A percentile compares a stretch with the other conserved stretches of the same genome.
phyloP scores from a whole-genome alignment of 2,888 invertebrate genomes.

The Ferdinandea cuprea region DNA sequence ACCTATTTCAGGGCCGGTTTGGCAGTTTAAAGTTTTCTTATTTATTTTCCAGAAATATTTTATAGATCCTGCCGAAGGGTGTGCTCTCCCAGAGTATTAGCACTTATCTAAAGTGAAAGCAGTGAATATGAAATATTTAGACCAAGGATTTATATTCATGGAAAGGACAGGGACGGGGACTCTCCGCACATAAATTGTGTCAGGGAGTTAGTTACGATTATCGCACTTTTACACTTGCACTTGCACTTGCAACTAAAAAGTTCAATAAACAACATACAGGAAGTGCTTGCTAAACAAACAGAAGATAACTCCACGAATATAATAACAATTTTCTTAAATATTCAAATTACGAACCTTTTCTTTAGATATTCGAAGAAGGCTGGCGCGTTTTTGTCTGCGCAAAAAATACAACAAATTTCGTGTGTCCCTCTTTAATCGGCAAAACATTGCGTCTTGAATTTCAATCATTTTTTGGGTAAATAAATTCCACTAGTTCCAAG shows the following conservation, averaged over 20 bases:
- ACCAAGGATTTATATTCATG: not conserved
- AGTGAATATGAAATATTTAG: not conserved
- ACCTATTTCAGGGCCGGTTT: not conserved
- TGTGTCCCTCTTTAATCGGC: not conserved
- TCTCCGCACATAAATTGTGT: no score
- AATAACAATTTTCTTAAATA: no score
- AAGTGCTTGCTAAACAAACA: no score
- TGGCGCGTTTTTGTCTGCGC: no score
- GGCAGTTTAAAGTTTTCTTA: slow-evolving; percentile 10
- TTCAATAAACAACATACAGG: no score
- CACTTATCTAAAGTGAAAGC: slow-evolving; percentile 1
- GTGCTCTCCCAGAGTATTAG: slow-evolving; percentile 24
- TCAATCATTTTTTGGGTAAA: not conserved
- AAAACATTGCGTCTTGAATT: not conserved
- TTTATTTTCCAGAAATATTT: slow-evolving; percentile 21
- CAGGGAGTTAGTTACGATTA: not conserved
- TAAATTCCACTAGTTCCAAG: no score
- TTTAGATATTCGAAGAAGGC: no score
- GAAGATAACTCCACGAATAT: no score
- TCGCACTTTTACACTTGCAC: not conserved
- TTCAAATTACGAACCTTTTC: no score
- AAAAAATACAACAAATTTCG: not conserved
- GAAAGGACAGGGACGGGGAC: no score
- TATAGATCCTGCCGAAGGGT: slow-evolving; percentile 10
- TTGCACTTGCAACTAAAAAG: not conserved